phyloP scores from a whole-genome alignment of 30 jellyfish, hydroid and myxozoan species.

The Morbakka virulenta region DNA sequence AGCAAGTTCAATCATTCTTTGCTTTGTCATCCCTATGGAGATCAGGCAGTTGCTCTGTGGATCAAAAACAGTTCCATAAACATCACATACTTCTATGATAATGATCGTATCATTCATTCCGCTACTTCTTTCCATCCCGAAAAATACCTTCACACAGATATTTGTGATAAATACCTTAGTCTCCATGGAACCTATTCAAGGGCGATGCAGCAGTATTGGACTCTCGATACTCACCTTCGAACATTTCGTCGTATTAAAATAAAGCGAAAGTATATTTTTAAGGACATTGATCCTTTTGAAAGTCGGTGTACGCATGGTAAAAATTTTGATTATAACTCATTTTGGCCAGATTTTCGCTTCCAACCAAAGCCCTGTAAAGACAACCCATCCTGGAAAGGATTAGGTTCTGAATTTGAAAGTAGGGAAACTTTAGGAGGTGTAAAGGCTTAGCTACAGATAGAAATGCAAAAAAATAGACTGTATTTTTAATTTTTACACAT shows the following conservation, averaged over 20 bases:
- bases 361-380: conserved; percentile 73
- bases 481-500: too few relatives aligned
- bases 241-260: neutral
- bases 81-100: conserved; percentile 77
- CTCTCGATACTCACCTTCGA: neutral
- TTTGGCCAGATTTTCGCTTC: conserved; percentile 68
- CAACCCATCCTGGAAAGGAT: conserved; percentile 74
- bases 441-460: too few relatives aligned
- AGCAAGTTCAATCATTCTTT: conserved; percentile 55
- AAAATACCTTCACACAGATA: conserved; percentile 22
- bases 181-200: conserved; percentile 88
- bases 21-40: conserved; percentile 94
- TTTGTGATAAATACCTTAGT: conserved; percentile 61
- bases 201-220: conserved; percentile 75
- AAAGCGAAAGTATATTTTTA: conserved; percentile 17
- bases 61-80: conserved; percentile 49
- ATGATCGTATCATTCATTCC: conserved; percentile 68
- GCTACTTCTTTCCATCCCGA: conserved; percentile 56
- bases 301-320: conserved; percentile 39
- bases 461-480: too few relatives aligned
- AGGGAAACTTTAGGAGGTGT: conserved; percentile 53
- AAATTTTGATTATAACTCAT: conserved; percentile 46
- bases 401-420: conserved; percentile 40
- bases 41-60: conserved; percentile 96
- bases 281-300: conserved; percentile 48